Conservation (phyloP, 2,113 vertebrate genomes). For the Platanista minor region DNA sequence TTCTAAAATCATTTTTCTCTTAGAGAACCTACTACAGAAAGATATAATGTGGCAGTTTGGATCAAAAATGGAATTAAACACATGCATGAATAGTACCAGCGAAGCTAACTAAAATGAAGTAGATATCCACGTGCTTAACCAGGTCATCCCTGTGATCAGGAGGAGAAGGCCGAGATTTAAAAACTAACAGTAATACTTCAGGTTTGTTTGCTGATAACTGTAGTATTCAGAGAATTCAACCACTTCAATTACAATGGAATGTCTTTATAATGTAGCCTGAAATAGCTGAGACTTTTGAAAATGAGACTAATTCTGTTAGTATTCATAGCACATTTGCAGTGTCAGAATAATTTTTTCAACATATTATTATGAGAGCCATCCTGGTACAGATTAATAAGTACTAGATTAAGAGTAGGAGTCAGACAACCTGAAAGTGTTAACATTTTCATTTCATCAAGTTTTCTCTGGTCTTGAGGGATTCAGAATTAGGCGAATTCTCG, state of each 20-base stretch:
- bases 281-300: neutral
- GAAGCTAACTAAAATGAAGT: neutral
- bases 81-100: neutral
- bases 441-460: constrained; percentile 12
- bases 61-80: neutral
- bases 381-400: neutral
- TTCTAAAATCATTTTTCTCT: neutral
- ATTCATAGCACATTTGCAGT: neutral
- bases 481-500: neutral
- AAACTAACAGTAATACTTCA: neutral
- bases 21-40: neutral
- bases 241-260: neutral
- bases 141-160: neutral
- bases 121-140: neutral
- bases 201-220: neutral
- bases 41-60: neutral
- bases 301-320: neutral
- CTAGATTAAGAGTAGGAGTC: neutral
- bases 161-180: neutral
- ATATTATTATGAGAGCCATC: neutral
- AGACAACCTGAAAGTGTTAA: neutral
- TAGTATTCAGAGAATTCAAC: neutral
- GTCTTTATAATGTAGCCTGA: neutral
- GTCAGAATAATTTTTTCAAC: neutral
- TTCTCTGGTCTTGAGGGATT: neutral